Conservation (phyloP, 2,113 vertebrate species). For the Micromys minutus region DNA sequence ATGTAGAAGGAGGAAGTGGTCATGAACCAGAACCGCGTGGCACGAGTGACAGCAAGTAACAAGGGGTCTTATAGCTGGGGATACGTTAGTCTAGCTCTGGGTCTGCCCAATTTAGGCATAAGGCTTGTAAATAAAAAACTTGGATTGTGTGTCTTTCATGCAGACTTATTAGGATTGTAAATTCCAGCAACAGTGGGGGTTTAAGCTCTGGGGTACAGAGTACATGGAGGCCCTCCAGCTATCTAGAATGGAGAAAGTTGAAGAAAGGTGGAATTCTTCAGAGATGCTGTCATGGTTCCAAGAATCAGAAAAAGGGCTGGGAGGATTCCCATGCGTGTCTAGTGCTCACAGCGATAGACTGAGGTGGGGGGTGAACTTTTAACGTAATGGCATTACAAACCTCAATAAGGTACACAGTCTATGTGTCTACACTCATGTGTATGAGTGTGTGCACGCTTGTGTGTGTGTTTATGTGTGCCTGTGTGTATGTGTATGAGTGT, state of each 20-base stretch:
- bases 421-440: not conserved
- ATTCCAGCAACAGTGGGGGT: not conserved
- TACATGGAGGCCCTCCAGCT: not conserved
- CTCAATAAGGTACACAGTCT: not conserved
- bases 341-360: not conserved
- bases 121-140: too few relatives aligned
- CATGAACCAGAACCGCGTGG: too few relatives aligned
- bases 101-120: too few relatives aligned
- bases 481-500: not conserved
- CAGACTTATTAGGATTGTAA: too few relatives aligned
- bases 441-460: too few relatives aligned
- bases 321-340: not conserved
- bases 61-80: too few relatives aligned
- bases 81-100: too few relatives aligned
- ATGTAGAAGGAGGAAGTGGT: too few relatives aligned
- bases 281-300: not conserved
- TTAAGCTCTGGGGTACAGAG: not conserved
- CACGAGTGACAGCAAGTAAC: too few relatives aligned
- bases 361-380: not conserved
- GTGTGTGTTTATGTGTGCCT: not conserved
- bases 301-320: not conserved
- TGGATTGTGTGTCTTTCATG: too few relatives aligned
- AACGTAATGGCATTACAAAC: not conserved
- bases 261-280: not conserved
- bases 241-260: not conserved